These are phyloP conservation scores for Ceriagrion tenellum DNA, from an alignment of 2,888 invertebrate genomes.

Conservation along the genomic window DNA sequence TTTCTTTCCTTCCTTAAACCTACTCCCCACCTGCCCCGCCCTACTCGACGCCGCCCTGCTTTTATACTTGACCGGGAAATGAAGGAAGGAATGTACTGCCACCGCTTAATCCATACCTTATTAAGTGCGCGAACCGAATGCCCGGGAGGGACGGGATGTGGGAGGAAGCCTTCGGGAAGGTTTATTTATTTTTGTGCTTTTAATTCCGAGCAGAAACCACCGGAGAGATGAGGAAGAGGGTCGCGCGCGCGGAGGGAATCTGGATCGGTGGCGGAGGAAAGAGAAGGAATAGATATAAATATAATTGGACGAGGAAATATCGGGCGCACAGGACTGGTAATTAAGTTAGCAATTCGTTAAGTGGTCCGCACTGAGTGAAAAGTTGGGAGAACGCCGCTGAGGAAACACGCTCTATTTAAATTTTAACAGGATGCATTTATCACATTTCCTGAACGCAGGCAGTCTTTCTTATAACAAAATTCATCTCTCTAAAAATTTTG, in stretches of 20 bases:
- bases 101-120: neutral
- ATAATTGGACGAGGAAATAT: neutral
- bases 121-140: neutral
- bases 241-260: neutral
- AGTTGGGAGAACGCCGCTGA: neutral
- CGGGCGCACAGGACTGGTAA: neutral
- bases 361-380: neutral
- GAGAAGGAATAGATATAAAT: neutral
- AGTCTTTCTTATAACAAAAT: neutral
- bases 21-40: neutral
- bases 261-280: neutral
- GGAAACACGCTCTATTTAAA: neutral
- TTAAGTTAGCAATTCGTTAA: neutral
- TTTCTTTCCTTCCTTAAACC: neutral
- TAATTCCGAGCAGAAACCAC: neutral
- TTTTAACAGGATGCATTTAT: neutral
- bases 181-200: neutral
- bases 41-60: too few relatives aligned
- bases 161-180: neutral
- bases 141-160: neutral
- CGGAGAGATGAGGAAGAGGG: neutral
- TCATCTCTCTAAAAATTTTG: neutral
- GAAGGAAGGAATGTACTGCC: neutral
- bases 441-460: neutral
- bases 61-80: conserved; percentile 19